phyloP scores from a whole-genome alignment of 2,797 vertebrate genomes.

The Moxostoma hubbsi region DNA sequence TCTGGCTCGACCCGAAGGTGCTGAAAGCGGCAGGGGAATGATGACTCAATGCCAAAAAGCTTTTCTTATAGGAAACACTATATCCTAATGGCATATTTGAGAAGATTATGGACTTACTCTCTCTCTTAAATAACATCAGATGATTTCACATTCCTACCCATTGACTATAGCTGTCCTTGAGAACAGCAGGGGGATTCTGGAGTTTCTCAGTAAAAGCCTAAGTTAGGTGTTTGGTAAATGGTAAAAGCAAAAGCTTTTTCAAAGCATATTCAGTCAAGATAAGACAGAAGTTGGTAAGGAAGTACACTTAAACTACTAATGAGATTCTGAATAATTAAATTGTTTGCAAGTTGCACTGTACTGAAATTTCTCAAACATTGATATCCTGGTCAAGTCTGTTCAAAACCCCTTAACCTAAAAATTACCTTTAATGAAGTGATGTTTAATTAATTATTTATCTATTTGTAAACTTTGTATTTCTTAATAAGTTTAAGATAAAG shows the following conservation, averaged over 20 bases:
- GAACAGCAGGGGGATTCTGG: background rate
- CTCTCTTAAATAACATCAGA: background rate
- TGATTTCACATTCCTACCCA: background rate
- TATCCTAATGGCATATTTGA: constrained; percentile 29
- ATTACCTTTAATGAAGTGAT: too few relatives aligned
- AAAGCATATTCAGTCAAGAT: background rate
- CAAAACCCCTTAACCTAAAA: too few relatives aligned
- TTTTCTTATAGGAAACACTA: constrained; percentile 47
- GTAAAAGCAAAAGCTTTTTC: background rate
- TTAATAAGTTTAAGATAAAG: too few relatives aligned
- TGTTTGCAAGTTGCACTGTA: too few relatives aligned
- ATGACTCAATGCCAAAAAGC: constrained; percentile 48
- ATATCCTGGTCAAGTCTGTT: too few relatives aligned
- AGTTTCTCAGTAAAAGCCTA: too few relatives aligned
- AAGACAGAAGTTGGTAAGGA: background rate
- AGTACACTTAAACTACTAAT: background rate
- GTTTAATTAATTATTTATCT: too few relatives aligned
- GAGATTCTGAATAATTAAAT: too few relatives aligned
- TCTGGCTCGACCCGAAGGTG: constrained; percentile 27
- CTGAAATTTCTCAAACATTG: too few relatives aligned
- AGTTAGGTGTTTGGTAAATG: background rate
- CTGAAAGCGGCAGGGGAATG: constrained; percentile 29
- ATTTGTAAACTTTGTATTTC: too few relatives aligned
- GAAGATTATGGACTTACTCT: constrained; percentile 5
- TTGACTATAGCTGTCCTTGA: constrained; percentile 8